phyloP scores from a whole-genome alignment of 92 coral and sea anemone genomes.

The Parazoanthus atlanticus region DNA sequence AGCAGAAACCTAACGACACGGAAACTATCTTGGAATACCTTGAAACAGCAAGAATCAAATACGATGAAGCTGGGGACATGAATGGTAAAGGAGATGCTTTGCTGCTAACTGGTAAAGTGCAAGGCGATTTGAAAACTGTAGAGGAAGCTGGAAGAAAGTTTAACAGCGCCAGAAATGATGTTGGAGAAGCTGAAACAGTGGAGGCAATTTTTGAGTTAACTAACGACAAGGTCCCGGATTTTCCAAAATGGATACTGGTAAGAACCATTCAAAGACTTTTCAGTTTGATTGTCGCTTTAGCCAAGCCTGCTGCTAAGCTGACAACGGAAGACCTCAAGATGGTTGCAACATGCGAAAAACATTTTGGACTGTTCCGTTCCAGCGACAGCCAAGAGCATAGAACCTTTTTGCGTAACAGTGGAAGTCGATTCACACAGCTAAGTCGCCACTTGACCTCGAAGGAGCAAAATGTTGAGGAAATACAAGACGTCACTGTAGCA shows the following conservation, averaged over 20 bases:
- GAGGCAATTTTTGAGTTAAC: constrained; percentile 47
- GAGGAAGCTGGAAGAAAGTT: constrained; percentile 70
- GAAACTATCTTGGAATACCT: constrained; percentile 45
- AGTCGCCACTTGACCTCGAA: not conserved
- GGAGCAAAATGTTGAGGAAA: not conserved
- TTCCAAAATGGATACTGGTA: constrained; percentile 50
- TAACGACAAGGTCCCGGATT: constrained; percentile 24
- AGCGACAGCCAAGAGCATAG: constrained; percentile 17
- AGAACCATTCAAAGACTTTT: constrained; percentile 66
- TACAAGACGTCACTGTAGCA: not conserved
- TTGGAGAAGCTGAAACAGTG: constrained; percentile 80
- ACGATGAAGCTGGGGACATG: constrained; percentile 58
- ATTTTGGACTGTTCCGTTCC: constrained; percentile 19
- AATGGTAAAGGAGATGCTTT: constrained; percentile 81
- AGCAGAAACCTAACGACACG: not conserved
- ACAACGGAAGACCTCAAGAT: constrained; percentile 42
- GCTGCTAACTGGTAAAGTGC: constrained; percentile 61
- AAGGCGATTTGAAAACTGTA: constrained; percentile 27
- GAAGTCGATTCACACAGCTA: constrained; percentile 21
- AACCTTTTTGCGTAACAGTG: constrained; percentile 7
- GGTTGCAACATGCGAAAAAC: constrained; percentile 36
- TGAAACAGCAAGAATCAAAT: constrained; percentile 56
- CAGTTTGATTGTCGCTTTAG: constrained; percentile 51
- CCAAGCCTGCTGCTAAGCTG: constrained; percentile 47
- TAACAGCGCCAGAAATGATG: constrained; percentile 56